Percentiles rank a stretch among this genome's conserved stretches.
Evolutionary conservation across 2,113 vertebrate species (phyloP).

Genomic region (Dinomys branickii): DNA sequence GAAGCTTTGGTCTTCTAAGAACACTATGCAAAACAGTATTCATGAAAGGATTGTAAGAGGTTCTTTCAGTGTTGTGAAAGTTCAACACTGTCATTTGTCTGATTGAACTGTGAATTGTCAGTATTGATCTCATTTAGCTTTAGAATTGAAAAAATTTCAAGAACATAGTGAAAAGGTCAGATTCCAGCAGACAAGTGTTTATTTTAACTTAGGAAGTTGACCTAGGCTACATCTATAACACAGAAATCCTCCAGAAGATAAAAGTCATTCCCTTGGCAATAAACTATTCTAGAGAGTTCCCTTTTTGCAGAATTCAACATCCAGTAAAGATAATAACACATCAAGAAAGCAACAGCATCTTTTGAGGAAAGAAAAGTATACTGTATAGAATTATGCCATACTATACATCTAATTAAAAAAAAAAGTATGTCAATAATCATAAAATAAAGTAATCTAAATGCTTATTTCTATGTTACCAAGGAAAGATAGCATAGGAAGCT

Average conservation of each 20-base stretch:
- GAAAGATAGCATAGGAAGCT: not conserved
- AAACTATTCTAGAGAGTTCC: conserved; percentile 15
- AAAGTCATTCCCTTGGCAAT: not conserved
- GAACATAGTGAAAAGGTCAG: not conserved
- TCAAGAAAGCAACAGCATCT: not conserved
- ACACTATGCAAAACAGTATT: not conserved
- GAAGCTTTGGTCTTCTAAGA: not conserved
- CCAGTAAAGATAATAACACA: not conserved
- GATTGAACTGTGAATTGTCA: not conserved
- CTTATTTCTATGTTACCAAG: not conserved
- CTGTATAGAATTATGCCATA: not conserved
- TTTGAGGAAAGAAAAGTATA: conserved; percentile 4
- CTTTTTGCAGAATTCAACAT: conserved; percentile 28
- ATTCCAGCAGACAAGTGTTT: not conserved
- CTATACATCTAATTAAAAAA: not conserved
- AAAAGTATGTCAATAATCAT: not conserved
- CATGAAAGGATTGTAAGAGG: not conserved
- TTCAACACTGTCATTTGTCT: not conserved
- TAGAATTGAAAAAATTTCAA: conserved; percentile 15
- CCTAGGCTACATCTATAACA: not conserved
- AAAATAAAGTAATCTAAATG: conserved; percentile 39
- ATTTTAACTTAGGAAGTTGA: not conserved
- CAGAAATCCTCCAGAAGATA: not conserved
- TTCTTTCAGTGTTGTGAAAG: not conserved
- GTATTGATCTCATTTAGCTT: not conserved